Base-by-base conservation (phyloP, 2,888 invertebrate genomes). In the Chrysina gloriosa region DNA sequence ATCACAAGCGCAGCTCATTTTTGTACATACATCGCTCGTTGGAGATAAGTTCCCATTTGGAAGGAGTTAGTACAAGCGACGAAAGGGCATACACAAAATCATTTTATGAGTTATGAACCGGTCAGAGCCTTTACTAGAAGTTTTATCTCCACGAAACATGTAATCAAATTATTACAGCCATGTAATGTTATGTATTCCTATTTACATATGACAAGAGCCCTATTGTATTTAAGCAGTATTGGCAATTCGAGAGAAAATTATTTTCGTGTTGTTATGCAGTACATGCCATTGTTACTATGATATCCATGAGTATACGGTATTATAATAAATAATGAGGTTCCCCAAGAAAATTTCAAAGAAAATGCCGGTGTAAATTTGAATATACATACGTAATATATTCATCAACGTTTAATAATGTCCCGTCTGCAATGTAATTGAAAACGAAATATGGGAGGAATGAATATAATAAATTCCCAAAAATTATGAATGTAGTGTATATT, bases 191-290 rank as follows among this genome's bases (percentile, higher is more conserved):
- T 71, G 72, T 72, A 75, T 71, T 71, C 74, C 74, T 76, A 82
- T 82, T 81, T 80, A 77, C 81, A 82, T 82, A 81, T 76, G 79
- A 81, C 80, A 80, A 79, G 75, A 77, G 78, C 73, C 75, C 80
- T 79, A 81, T 81, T 81, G 81, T 81, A 80, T 80, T 79, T 77
- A 78, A 79, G 77, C 76, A 75, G 78, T 79, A 80, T 79, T 78
- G 79, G 77, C 78, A 76, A 78, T 79, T 77, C 75, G 76, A 80
- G 78, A 79, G 78, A 79, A 80, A 80, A 81, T 81, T 79, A 81
- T 81, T 80, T 81, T 80, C 79, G 73, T 79, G 78, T 77, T 76
- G 79, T 77, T 73, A 77, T 79, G 79, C 81, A 79, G 79, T 81
- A 79, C 80, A 73, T 71, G 70, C 79, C 74, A 80, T 82, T 81